Base-by-base conservation (phyloP, 2,888 invertebrate species). In the Andrena dorsata region DNA sequence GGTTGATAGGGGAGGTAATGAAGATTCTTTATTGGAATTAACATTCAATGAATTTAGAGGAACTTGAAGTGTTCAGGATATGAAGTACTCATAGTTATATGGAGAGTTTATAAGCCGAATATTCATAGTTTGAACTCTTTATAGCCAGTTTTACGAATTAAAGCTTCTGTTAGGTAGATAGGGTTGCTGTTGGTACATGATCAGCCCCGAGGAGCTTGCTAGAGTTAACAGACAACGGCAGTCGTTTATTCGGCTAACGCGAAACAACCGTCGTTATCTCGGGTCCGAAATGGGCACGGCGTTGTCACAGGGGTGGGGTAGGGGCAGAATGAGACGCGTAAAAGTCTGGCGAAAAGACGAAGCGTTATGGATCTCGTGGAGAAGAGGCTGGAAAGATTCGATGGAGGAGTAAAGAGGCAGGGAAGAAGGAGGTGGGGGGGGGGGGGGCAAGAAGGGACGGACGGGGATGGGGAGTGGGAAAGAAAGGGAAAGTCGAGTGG, bases 401-500 rank as follows among this genome's bases (percentile, higher is more conserved):
- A 70, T 47, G 60, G 30, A 5, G 66, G 10, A n/a, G 60, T 16
- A 23, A 71, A 47, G 32, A 74, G 49, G 58, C 30, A 28, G 63
- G 60, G 58, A 66, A 61, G 49, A 35, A 51, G 51, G 10, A 32
- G 51, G n/a, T 56, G 56, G 58, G 7, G 51, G 10, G 28, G 51
- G n/a, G 49, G 56, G 58, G 7, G 41, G 23, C 16, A 23, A n/a
- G 23, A 64, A 35, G 47, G 49, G 68, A 13, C 2, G 2, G 10
- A 6, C 30, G 16, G 53, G 26, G 32, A 6, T 30, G 32, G 8
- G 5, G n/a, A 13, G 10, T 16, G 13, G 30, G 2, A 58, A 68
- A 49, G 70, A 71, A 35, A 76, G 64, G 63, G 60, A 47, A 64
- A 77, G 77, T 63, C 47, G 69, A 76, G 74, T 66, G 72, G 80